Evolutionary conservation across 92 coral and sea anemone species (phyloP), one percentile per base, ranked within the genome.

Genomic region (Epizoanthus illoricatus): DNA sequence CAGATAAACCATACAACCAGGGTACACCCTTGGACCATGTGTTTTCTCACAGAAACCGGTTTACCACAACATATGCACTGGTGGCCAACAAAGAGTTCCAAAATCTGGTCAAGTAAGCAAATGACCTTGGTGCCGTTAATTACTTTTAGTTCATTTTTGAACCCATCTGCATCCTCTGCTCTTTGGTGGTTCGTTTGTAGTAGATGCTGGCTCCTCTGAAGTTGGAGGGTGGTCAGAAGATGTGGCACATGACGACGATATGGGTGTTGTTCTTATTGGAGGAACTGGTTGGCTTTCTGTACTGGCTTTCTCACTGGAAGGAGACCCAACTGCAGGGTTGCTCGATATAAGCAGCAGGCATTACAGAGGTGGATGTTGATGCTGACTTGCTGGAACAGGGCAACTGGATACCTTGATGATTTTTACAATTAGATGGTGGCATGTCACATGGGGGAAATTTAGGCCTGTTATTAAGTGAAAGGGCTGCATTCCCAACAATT

Each of bases 1-100:
- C 88, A 88, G 65, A 18, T 60, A 60, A 60, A 60, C 24, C 23
- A 60, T 60, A 60, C 65, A 18, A 60, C 65, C 19, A 60, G 65
- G 65, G 65, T 60, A 60, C 65, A 60, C 65, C 65, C 65, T 60
- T 60, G 65, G 65, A 60, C 65, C 65, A 60, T 60, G 65, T 17
- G 65, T 3, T 60, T 60, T 60, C 65, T 60, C 65, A 60, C 24
- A n/a, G 65, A 60, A 60, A 60, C 65, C 7, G 65, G 65, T 60
- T 60, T 18, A 60, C 65, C 24, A 60, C 65, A 60, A 60, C 24
- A 60, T 60, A 17, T 60, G 24, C 65, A 60, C 65, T 60, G 65
- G 20, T 60, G 65, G 23, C 24, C 65, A 60, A 60, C 65, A 60
- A 60, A 60, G 65, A 60, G 65, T 23, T 60, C n/a, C n/a, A n/a